Evolutionary conservation across 1,140 invertebrate genomes (phyloP).

Genomic region (Bombus sibiricus): DNA sequence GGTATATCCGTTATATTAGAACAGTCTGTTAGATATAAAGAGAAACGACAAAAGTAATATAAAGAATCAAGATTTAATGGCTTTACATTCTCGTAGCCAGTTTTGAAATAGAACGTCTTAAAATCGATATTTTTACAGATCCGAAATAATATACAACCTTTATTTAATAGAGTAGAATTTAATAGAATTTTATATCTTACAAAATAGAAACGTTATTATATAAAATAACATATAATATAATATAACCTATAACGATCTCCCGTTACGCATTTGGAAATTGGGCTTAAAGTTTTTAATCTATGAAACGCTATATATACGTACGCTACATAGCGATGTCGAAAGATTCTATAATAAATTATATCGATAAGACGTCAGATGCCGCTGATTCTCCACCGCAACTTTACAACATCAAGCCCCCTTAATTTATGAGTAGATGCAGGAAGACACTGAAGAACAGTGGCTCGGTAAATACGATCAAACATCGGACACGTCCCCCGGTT

Average conservation of each 20-base stretch:
- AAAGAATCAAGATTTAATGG: neutral
- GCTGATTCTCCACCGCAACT: neutral
- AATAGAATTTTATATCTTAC: too few species aligned
- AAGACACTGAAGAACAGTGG: neutral
- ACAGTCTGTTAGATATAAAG: neutral
- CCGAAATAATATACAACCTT: too few species aligned
- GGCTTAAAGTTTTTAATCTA: too few species aligned
- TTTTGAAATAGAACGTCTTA: neutral
- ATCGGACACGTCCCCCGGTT: neutral
- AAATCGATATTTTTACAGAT: too few species aligned
- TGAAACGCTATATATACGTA: too few species aligned
- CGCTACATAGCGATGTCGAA: neutral
- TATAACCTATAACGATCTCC: neutral
- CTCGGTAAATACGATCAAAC: constrained; percentile 1
- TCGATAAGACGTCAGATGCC: too few species aligned
- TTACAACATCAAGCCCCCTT: neutral
- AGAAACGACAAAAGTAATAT: too few species aligned
- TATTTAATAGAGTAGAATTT: too few species aligned
- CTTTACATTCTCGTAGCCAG: too few species aligned
- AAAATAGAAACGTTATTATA: too few species aligned
- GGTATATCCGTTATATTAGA: neutral
- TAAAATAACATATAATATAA: too few species aligned
- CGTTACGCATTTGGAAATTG: neutral
- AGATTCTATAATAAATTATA: neutral
- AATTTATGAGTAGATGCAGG: neutral